These are phyloP conservation scores for Selene dorsalis DNA, from an alignment of 2,797 vertebrate species.

Conservation along the genomic window DNA sequence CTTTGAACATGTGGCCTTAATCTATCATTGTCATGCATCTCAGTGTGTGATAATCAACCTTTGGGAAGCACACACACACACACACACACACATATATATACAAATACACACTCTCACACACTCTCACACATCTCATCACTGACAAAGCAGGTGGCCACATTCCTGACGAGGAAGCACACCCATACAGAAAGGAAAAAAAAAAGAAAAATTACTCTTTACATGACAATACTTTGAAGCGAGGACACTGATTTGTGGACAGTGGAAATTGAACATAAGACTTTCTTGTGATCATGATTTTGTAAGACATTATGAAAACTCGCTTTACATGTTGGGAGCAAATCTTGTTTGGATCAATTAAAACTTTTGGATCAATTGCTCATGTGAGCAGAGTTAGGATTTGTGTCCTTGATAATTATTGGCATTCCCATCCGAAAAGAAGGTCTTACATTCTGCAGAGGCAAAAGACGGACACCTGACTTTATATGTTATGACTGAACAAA, in stretches of 20 bases:
- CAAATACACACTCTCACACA: constrained; percentile 11
- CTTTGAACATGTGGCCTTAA: constrained; percentile 87
- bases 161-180: constrained; percentile 72
- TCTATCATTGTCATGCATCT: constrained; percentile 82
- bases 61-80: constrained; percentile 47
- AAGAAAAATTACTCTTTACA: constrained; percentile 60
- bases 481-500: constrained; percentile 53
- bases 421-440: constrained; percentile 80
- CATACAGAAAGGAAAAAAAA: constrained; percentile 52
- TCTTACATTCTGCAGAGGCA: constrained; percentile 73
- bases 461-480: constrained; percentile 55
- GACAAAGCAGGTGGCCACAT: constrained; percentile 78
- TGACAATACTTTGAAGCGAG: constrained; percentile 61
- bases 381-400: constrained; percentile 70
- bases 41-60: constrained; percentile 77
- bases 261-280: constrained; percentile 58
- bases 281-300: constrained; percentile 66
- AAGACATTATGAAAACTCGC: constrained; percentile 70
- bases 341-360: constrained; percentile 82
- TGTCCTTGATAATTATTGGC: constrained; percentile 76
- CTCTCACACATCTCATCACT: constrained; percentile 68
- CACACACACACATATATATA: constrained; percentile 57
- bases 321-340: constrained; percentile 80
- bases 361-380: constrained; percentile 77
- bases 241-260: constrained; percentile 62